These are phyloP conservation scores for Phyllotreta striolata DNA, from an alignment of 2,888 invertebrate species.

Conservation along the genomic window DNA sequence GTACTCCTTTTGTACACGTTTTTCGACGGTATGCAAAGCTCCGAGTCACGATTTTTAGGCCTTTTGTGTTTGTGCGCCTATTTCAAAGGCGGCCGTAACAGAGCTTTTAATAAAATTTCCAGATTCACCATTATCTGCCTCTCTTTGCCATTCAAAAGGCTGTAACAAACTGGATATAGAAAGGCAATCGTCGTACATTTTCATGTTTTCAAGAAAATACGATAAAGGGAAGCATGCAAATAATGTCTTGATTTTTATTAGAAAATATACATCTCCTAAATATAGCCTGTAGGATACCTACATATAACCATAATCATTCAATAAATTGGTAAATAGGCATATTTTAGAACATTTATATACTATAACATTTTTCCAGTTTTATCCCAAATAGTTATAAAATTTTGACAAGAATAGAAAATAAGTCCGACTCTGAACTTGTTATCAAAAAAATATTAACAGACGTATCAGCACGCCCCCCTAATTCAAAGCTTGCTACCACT, in stretches of 20 bases:
- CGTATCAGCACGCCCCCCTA: conserved; percentile 52
- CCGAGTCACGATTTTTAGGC: conserved; percentile 58
- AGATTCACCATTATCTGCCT: conserved; percentile 33
- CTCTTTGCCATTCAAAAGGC: conserved; percentile 29
- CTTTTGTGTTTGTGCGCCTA: conserved; percentile 61
- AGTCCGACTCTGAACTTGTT: conserved; percentile 48
- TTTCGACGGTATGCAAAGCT: conserved; percentile 55
- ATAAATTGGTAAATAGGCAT: no score
- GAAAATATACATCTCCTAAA: conserved; percentile 24
- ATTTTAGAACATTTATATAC: no score
- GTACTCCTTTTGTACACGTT: conserved; percentile 49
- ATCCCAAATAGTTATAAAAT: conserved; percentile 1
- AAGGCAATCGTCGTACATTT: conserved; percentile 25
- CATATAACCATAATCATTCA: no score
- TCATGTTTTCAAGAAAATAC: conserved; percentile 29
- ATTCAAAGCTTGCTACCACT: conserved; percentile 57
- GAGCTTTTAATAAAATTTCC: conserved; percentile 47
- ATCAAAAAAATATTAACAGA: conserved; percentile 56
- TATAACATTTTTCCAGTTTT: no score
- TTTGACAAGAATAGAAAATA: conserved; percentile 11
- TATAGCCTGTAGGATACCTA: no score
- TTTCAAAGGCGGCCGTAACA: conserved; percentile 61
- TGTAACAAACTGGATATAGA: conserved; percentile 29
- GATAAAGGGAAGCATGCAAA: conserved; percentile 13
- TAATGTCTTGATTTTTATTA: conserved; percentile 28